These are phyloP conservation scores for Pangasius macronema DNA, from an alignment of 2,797 vertebrate species.

Conservation along the genomic window DNA sequence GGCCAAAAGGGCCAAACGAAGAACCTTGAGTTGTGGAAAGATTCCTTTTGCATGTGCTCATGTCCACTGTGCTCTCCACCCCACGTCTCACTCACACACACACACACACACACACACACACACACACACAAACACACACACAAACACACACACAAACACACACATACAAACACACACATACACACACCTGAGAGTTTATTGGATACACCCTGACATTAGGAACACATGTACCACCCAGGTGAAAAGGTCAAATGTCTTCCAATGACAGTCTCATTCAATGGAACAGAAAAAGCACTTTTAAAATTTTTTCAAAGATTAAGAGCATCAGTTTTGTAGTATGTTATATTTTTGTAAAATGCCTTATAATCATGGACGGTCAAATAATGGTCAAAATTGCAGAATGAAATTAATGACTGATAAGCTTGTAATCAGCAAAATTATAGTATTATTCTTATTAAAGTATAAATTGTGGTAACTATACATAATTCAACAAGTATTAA, in stretches of 20 bases:
- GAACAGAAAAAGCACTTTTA: not conserved
- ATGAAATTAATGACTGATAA: slow-evolving; percentile 5
- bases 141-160: not conserved
- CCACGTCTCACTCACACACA: not conserved
- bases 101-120: not conserved
- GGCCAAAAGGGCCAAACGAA: slow-evolving; percentile 45
- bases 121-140: not conserved
- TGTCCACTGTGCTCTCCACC: slow-evolving; percentile 21
- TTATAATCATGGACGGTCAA: not conserved
- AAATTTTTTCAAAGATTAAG: not conserved
- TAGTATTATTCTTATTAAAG: not conserved
- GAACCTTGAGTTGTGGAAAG: slow-evolving; percentile 13
- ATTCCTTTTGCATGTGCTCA: slow-evolving; percentile 49
- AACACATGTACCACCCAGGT: slow-evolving; percentile 43
- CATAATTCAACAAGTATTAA: not conserved
- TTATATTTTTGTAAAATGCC: not conserved
- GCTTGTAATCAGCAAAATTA: not conserved
- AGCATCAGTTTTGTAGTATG: not conserved
- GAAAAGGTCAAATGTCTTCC: slow-evolving; percentile 45
- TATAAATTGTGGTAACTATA: not conserved
- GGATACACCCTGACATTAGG: slow-evolving; percentile 29
- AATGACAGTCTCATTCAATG: slow-evolving; percentile 1
- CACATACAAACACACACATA: not conserved
- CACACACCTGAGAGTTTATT: slow-evolving; percentile 38
- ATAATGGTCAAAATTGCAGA: not conserved